Conservation (phyloP, 2,888 invertebrate species). For the Sabatieria punctata region DNA sequence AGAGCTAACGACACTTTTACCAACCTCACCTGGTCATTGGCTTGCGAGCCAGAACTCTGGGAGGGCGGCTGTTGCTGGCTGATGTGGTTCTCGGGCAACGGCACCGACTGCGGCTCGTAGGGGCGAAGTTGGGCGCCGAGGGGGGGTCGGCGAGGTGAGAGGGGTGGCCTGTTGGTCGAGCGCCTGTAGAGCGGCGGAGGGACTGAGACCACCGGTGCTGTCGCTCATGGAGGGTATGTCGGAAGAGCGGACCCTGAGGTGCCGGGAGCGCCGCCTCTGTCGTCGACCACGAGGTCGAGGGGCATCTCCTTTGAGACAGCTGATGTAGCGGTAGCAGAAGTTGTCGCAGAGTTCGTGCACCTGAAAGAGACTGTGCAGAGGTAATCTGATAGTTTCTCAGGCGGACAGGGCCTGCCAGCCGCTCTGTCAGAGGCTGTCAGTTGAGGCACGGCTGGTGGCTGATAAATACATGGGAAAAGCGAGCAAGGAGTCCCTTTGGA, state of each 20-base stretch:
- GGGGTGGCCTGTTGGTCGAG: background rate
- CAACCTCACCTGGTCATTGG: no score
- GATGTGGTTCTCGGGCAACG: constrained; percentile 22
- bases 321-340: constrained; percentile 99
- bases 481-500: no score
- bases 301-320: constrained; percentile 99
- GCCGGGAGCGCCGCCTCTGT: constrained; percentile 42
- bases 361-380: constrained; percentile 42
- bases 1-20: no score
- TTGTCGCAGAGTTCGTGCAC: constrained; percentile 99
- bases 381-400: no score
- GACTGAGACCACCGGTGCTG: background rate
- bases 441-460: no score
- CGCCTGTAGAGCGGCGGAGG: background rate
- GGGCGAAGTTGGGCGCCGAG: background rate
- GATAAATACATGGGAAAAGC: no score
- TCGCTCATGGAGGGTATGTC: constrained; percentile 1
- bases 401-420: no score
- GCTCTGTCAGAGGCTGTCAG: no score
- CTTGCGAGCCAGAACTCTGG: no score
- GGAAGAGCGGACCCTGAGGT: constrained; percentile 17
- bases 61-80: no score
- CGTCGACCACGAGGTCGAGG: constrained; percentile 99
- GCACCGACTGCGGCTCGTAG: constrained; percentile 4
- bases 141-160: background rate